Percentiles rank a stretch among this genome's conserved stretches.
phyloP scores from a whole-genome alignment of 2,888 invertebrate genomes.

The Drepana falcataria region DNA sequence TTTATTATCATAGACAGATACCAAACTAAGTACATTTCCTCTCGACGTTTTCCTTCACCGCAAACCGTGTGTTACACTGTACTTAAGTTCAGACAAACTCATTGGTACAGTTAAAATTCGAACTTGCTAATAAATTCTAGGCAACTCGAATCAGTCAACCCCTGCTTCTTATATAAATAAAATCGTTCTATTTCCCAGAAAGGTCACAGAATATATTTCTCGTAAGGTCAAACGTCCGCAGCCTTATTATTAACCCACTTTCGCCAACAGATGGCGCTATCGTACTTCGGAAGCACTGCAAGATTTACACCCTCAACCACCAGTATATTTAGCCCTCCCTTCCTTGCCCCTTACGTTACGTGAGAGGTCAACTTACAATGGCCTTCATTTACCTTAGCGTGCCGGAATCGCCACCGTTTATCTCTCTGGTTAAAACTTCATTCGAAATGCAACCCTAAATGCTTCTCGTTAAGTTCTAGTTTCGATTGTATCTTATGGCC shows the following conservation, averaged over 20 bases:
- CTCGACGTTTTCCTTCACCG: too few species aligned
- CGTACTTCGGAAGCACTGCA: slow-evolving; percentile 34
- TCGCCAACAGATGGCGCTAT: slow-evolving; percentile 31
- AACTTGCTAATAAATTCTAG: too few species aligned
- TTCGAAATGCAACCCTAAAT: background rate
- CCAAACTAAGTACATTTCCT: too few species aligned
- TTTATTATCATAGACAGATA: too few species aligned
- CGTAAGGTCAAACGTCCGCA: background rate
- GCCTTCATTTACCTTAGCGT: background rate
- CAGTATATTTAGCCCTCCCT: slow-evolving; percentile 25
- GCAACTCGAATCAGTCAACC: too few species aligned
- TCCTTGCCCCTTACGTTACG: background rate
- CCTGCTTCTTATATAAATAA: too few species aligned
- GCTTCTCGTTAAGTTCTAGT: background rate
- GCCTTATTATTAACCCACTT: slow-evolving; percentile 28
- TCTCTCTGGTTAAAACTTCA: background rate
- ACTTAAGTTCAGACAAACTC: too few species aligned
- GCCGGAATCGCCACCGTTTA: background rate
- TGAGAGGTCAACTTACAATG: too few species aligned
- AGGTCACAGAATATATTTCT: too few species aligned
- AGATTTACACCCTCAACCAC: slow-evolving; percentile 32
- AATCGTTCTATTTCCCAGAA: background rate
- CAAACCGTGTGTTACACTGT: too few species aligned
- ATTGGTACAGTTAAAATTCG: too few species aligned
- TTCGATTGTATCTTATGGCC: background rate